Conservation (phyloP, 2,797 vertebrate species). For the Chelmon rostratus region DNA sequence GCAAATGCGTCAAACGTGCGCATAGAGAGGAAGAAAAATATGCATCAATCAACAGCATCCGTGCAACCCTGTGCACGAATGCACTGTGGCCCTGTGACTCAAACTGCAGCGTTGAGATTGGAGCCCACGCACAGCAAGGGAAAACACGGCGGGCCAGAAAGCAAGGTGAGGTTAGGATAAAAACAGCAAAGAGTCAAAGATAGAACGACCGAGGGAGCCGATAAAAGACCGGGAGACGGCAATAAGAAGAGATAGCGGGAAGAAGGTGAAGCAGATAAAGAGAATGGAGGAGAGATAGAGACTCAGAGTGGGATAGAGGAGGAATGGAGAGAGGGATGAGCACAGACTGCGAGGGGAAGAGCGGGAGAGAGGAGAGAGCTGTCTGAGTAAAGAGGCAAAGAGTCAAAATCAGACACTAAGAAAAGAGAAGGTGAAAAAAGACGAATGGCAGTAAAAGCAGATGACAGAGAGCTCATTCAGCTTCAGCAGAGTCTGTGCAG, state of each 20-base stretch:
- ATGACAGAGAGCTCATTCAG: slow-evolving; percentile 6
- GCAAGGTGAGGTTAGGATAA: slow-evolving; percentile 28
- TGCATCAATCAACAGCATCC: not conserved
- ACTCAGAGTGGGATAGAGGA: not conserved
- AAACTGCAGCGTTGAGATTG: slow-evolving; percentile 4
- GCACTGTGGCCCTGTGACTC: slow-evolving; percentile 19
- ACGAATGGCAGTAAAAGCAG: not conserved
- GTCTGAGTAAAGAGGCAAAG: not conserved
- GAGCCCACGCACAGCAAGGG: slow-evolving; percentile 25
- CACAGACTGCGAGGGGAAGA: not conserved
- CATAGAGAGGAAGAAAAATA: not conserved
- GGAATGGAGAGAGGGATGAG: slow-evolving; percentile 6
- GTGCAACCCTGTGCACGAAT: not conserved
- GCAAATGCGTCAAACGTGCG: slow-evolving; percentile 32
- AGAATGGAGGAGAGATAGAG: not conserved
- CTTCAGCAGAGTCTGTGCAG: not conserved
- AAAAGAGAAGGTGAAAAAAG: slow-evolving; percentile 7
- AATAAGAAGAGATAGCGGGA: slow-evolving; percentile 24
- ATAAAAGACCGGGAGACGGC: slow-evolving; percentile 25
- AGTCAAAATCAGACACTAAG: not conserved
- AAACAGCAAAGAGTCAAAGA: slow-evolving; percentile 37
- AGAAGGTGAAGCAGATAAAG: slow-evolving; percentile 29
- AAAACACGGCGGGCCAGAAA: slow-evolving; percentile 12
- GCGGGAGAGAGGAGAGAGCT: not conserved
- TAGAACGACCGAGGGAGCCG: slow-evolving; percentile 12